Evolutionary conservation across 23 tunicate genomes (phyloP), one percentile per base, ranked within the genome.

Genomic region (Ascidia mentula): DNA sequence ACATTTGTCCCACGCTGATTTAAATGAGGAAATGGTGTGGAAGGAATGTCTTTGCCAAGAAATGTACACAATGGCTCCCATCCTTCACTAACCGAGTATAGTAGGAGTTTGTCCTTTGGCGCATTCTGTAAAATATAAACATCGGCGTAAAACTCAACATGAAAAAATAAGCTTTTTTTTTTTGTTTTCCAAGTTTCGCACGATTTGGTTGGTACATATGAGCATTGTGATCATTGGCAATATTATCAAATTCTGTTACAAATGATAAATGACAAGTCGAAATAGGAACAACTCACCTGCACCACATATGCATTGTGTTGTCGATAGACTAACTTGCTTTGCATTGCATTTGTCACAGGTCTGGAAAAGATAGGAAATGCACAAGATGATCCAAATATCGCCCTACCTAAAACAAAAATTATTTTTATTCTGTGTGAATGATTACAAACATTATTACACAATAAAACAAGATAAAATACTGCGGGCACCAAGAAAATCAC

Each of bases 11-110:
- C 76, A 28, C 40, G 31, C 33, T 8, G 30, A 18, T 72, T 72
- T 72, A 24, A 31, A 26, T 8, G 76, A 22, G 76, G 76, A 9
- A 72, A 72, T 38, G 30, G 12, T 13, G 76, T 72, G 20, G 31
- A 0, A 22, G 76, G 76, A 36, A 72, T 28, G 31, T 36, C 40
- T 26, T 72, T 72, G 40, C 76, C 76, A 6, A 72, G 20, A 37
- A 72, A 72, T 32, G 31, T 9, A 32, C 76, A 72, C 31, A 72
- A 38, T 72, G 76, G 76, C 20, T 72, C 38, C 76, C 76, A 72
- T 0, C 76, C 76, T 36, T 72, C 76, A 22, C 33, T 72, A 4
- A 72, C 17, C 12, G 76, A 72, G 76, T 36, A 72, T 7, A 36
- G 26, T 22, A 72, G 76, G 37, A 72, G 76, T 38, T 72, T 36